Evolutionary conservation across 2,888 invertebrate genomes (phyloP).

Genomic region (Alcis repandata): DNA sequence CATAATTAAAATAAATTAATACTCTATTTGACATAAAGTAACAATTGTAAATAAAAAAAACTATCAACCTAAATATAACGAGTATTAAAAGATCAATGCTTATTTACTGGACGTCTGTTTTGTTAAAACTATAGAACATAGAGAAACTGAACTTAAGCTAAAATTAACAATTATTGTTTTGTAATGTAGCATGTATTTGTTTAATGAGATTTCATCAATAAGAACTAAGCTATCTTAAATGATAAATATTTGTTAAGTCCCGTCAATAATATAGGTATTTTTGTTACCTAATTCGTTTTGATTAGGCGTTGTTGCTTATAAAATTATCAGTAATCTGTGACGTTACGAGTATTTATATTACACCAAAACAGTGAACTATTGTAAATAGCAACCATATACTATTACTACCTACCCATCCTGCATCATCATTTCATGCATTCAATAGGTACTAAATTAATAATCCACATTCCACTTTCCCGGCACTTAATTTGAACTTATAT

Average conservation of each 20-base stretch:
- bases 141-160: conserved; percentile 1
- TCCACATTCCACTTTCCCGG: conserved; percentile 83
- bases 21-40: conserved; percentile 25
- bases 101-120: conserved; percentile 37
- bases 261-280: too few species aligned
- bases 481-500: conserved; percentile 59
- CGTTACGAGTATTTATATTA: not conserved
- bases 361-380: not conserved
- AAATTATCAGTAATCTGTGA: too few species aligned
- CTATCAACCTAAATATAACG: conserved; percentile 35
- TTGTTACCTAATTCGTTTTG: too few species aligned
- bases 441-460: conserved; percentile 37
- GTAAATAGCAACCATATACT: not conserved
- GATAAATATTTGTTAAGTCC: not conserved
- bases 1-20: conserved; percentile 27
- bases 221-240: not conserved
- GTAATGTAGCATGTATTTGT: not conserved
- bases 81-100: conserved; percentile 40
- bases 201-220: not conserved
- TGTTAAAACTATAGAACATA: conserved; percentile 18
- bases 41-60: conserved; percentile 37
- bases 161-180: not conserved
- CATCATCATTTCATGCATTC: not conserved
- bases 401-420: too few species aligned
- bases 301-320: too few species aligned